Base-by-base conservation (phyloP, 2,113 vertebrate species). In the Aythya baeri region DNA sequence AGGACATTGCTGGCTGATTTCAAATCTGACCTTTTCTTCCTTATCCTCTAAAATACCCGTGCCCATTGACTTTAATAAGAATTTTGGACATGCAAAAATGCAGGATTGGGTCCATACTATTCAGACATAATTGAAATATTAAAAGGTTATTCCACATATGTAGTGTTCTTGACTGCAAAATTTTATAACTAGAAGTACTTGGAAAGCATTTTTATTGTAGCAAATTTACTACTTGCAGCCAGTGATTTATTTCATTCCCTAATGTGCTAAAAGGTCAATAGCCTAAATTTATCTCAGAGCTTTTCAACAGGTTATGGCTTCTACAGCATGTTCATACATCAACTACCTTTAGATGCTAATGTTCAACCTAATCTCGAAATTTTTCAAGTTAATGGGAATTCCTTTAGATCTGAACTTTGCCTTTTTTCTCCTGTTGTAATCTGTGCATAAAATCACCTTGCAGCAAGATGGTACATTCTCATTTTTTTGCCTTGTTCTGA, bases 281-380 rank as follows among this genome's bases (percentile, higher is more conserved):
- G 68, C 79, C 93, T 92, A 91, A 94, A 93, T 94, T 97, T 97
- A 88, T 93, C 92, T 96, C 68, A 43, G 46, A 11, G n/a, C 46
- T 96, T 97, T 97, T 92, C 96, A 97, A 96, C 93, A 97, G 94
- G 94, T 97, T 93, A 91, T 65, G 81, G 66, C 61, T 96, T 91
- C 63, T 72, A 70, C 31, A 79, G 20, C 54, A 55, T 79, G 55
- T 88, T 91, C 62, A 74, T 82, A 52, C 62, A 91, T 71, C 77
- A 91, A 22, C 55, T 83, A 71, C 90, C 65, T 87, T 75, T 41
- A 36, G 89, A 85, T 89, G 41, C 20, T 91, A 87, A 90, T 63
- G 76, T 55, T 67, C 50, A 88, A 73, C 41, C 59, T 77, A 88
- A 66, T 65, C 61, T 74, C 46, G 54, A 91, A 70, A 72, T 96